Evolutionary conservation across 2,888 invertebrate species (phyloP), one percentile per base, ranked within the genome.

Genomic region (Caenorhabditis sp.): DNA sequence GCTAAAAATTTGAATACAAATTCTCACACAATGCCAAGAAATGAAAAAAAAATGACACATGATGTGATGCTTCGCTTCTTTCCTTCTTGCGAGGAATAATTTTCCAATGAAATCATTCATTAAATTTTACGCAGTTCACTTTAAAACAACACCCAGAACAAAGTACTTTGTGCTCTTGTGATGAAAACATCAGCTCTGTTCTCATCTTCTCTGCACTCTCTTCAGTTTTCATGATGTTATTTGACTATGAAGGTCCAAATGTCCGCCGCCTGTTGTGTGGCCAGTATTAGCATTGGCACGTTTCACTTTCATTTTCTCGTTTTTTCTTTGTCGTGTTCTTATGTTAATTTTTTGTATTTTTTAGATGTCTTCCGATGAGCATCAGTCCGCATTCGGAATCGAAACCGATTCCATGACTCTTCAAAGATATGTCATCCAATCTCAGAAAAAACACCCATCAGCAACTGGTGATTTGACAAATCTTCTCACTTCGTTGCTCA

Each of bases 381-480:
- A 57, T 54, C 60, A 58, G 27, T 63, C 67, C 1, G 62, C 63
- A 1, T 81, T 61, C 54, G 82, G 82, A 21, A 78, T 82, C 58
- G 83, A 82, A 63, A 82, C 82, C 23, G 82, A 82, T 65, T 60
- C 78, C 17, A 82, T 82, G 74, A 82, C 82, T 0, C 66, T 83
- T 50, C 82, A 82, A 72, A 68, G 82, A 50, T 82, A 83, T 62
- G 82, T 82, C 19, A 63, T 82, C 36, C 63, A 83, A 17, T 74
- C 84, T 24, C 82, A 82, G 62, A 64, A 71, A 19, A 84, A 81
- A 64, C 92, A 92, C 31, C 94, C 94, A 26, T 84, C 89, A 17
- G 97, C 97, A 1, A 95, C 95, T 0, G 97, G 97, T 3, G 96
- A 97, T 89, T 91, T 99, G 63, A 95, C 95, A 0, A 95, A 95